phyloP scores from a whole-genome alignment of 2,888 invertebrate genomes.

The Parelbella ahira region DNA sequence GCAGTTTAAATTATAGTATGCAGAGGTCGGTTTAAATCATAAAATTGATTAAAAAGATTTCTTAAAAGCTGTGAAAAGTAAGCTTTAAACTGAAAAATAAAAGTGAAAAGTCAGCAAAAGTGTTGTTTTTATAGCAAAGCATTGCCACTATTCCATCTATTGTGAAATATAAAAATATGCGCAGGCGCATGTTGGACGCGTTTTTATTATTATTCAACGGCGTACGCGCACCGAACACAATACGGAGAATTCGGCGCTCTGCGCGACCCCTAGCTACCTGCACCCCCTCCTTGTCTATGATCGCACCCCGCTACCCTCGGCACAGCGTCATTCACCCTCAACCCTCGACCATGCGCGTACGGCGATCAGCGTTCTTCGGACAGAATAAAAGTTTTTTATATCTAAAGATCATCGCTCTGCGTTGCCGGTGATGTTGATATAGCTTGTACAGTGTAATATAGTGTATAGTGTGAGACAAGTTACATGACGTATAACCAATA shows the following conservation, averaged over 20 bases:
- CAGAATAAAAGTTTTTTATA: conserved; percentile 27
- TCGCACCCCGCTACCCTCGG: conserved; percentile 30
- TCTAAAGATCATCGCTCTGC: conserved; percentile 30
- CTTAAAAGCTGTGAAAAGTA: too few relatives aligned
- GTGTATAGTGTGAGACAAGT: conserved; percentile 43
- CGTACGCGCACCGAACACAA: conserved; percentile 39
- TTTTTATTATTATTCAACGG: conserved; percentile 40
- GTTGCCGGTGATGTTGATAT: conserved; percentile 34
- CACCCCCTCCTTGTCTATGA: conserved; percentile 29
- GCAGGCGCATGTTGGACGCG: conserved; percentile 38
- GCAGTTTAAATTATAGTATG: too few relatives aligned
- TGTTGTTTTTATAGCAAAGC: too few relatives aligned
- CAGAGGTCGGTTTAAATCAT: too few relatives aligned
- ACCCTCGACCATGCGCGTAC: conserved; percentile 60
- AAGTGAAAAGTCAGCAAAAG: too few relatives aligned
- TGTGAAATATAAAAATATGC: conserved; percentile 35
- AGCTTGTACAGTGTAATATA: conserved; percentile 34
- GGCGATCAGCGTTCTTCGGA: conserved; percentile 31
- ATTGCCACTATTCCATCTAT: too few relatives aligned
- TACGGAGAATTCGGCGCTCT: conserved; percentile 55
- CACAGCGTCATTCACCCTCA: conserved; percentile 49
- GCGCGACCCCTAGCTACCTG: conserved; percentile 63
- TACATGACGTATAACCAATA: too few relatives aligned
- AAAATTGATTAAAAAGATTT: too few relatives aligned
- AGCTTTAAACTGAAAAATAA: too few relatives aligned